phyloP scores from a whole-genome alignment of 2,888 invertebrate species.

The Andricus quercusramuli region DNA sequence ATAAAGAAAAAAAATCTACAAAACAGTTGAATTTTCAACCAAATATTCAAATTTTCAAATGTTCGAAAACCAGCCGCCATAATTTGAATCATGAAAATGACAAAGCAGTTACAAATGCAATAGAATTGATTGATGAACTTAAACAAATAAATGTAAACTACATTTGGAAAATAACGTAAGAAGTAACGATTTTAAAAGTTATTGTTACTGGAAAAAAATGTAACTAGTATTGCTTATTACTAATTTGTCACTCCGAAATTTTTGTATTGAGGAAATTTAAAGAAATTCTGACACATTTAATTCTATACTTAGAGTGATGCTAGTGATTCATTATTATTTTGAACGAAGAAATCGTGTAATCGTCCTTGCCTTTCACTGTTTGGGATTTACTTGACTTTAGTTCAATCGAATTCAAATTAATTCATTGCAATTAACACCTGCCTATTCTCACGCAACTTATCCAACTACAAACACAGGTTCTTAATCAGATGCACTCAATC shows the following conservation, averaged over 20 bases:
- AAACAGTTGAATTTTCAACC: too few species aligned
- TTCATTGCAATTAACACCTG: constrained; percentile 7
- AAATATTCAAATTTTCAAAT: too few species aligned
- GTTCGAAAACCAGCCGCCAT: too few species aligned
- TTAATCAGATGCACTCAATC: constrained; percentile 7
- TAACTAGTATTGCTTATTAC: too few species aligned
- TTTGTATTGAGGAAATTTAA: not conserved
- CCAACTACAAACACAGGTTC: not conserved
- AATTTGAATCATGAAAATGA: too few species aligned
- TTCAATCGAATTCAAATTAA: constrained; percentile 4
- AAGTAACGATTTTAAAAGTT: too few species aligned
- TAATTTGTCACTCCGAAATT: not conserved
- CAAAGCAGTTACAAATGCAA: too few species aligned
- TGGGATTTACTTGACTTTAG: not conserved
- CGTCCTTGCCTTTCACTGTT: not conserved
- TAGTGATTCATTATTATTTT: accelerated
- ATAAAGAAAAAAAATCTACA: too few species aligned
- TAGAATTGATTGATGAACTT: too few species aligned
- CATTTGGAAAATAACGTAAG: too few species aligned
- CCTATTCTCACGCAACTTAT: not conserved
- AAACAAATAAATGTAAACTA: too few species aligned
- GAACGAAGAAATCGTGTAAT: not conserved
- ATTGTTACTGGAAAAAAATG: too few species aligned
- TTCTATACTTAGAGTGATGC: not conserved
- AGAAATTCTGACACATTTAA: not conserved